Percentiles rank a stretch among this genome's conserved stretches.
These are phyloP conservation scores for Andrena chrysosceles DNA, from an alignment of 2,888 invertebrate species.

Conservation along the genomic window DNA sequence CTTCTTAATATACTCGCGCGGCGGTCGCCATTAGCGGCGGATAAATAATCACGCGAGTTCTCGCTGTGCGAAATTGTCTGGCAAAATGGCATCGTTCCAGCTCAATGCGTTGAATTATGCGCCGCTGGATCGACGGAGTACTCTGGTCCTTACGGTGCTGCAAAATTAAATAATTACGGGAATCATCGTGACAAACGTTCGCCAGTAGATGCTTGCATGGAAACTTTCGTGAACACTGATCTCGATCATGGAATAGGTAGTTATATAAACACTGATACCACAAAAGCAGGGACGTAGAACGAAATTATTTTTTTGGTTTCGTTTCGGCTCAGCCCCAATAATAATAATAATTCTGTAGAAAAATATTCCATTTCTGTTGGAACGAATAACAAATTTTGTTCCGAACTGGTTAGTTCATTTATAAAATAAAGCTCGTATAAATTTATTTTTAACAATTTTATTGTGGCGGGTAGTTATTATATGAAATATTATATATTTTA, in stretches of 20 bases:
- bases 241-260: background rate
- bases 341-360: too few species aligned
- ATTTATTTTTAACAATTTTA: too few species aligned
- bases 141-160: constrained; percentile 25
- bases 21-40: constrained; percentile 38
- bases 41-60: constrained; percentile 56
- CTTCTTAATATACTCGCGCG: constrained; percentile 42
- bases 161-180: constrained; percentile 53
- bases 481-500: too few species aligned
- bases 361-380: too few species aligned
- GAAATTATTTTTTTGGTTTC: too few species aligned
- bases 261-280: background rate
- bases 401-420: too few species aligned
- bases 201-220: background rate
- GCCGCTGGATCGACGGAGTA: constrained; percentile 33
- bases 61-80: constrained; percentile 45
- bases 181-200: constrained; percentile 14
- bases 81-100: constrained; percentile 61
- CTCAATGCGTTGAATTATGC: constrained; percentile 60
- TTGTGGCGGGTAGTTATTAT: too few species aligned
- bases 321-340: too few species aligned
- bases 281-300: background rate
- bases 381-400: too few species aligned
- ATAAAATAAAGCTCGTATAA: too few species aligned
- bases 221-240: background rate